These are phyloP conservation scores for Pocillopora damicornis DNA, from an alignment of 64 coral and sea anemone genomes.

Conservation along the genomic window DNA sequence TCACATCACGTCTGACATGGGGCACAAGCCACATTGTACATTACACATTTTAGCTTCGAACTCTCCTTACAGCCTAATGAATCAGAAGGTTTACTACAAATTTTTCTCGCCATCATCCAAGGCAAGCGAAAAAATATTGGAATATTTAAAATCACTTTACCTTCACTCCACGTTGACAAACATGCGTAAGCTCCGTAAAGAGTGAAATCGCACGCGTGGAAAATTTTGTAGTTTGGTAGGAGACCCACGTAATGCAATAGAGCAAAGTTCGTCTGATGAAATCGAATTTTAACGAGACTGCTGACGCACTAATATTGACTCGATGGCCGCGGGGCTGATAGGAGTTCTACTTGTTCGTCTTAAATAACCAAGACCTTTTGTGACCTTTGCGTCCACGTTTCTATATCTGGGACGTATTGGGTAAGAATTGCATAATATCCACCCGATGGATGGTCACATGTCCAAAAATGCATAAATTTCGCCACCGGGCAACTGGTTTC, in stretches of 20 bases:
- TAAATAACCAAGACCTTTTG: background rate
- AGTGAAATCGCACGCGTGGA: background rate
- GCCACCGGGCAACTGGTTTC: constrained; percentile 31
- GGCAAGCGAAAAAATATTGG: background rate
- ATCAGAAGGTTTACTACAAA: background rate
- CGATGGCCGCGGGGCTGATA: background rate
- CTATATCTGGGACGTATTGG: constrained; percentile 1
- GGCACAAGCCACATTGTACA: background rate
- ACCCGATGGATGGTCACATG: constrained; percentile 34
- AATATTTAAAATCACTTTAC: background rate
- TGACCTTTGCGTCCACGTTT: constrained; percentile 43
- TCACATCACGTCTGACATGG: background rate
- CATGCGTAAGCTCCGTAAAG: background rate
- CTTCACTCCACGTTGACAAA: background rate
- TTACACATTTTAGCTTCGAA: background rate
- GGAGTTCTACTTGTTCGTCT: background rate
- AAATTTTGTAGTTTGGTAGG: background rate
- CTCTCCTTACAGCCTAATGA: background rate
- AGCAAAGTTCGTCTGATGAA: background rate
- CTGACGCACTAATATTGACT: background rate
- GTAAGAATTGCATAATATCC: constrained; percentile 40
- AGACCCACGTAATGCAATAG: background rate
- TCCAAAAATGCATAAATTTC: constrained; percentile 28
- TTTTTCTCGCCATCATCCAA: background rate
- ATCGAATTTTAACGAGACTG: background rate